Conservation (phyloP, 2,888 invertebrate species). For the Anagyrus pseudococci region DNA sequence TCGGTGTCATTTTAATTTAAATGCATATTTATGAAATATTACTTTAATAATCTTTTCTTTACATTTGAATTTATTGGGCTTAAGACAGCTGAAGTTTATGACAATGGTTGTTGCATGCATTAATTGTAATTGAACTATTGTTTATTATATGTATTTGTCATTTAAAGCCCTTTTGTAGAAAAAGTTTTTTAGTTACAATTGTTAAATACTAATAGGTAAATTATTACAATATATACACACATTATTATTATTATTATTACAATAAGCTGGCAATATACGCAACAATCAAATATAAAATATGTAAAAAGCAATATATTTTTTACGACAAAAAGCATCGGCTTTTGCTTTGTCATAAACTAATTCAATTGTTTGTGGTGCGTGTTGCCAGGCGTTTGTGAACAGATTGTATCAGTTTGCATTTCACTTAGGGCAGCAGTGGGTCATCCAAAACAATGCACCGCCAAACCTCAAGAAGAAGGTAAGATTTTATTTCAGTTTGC, state of each 20-base stretch:
- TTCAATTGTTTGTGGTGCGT: constrained; percentile 64
- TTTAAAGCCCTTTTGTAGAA: constrained; percentile 13
- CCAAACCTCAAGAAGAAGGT: constrained; percentile 73
- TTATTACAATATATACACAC: constrained; percentile 11
- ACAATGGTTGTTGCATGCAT: constrained; percentile 36
- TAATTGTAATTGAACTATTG: constrained; percentile 16
- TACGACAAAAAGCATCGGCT: constrained; percentile 42
- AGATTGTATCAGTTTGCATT: constrained; percentile 74
- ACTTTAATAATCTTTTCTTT: constrained; percentile 16
- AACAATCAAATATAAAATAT: constrained; percentile 26
- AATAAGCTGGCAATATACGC: constrained; percentile 39
- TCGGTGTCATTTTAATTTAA: background rate
- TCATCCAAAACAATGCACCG: constrained; percentile 67
- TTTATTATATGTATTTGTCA: constrained; percentile 12
- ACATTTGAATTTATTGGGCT: constrained; percentile 28
- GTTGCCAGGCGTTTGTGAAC: constrained; percentile 67
- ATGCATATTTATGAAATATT: constrained; percentile 9
- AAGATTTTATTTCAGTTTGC: constrained; percentile 48
- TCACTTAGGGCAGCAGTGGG: constrained; percentile 86
- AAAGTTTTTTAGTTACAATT: constrained; percentile 11
- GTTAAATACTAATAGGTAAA: background rate
- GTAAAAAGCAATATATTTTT: background rate
- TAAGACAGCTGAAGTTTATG: constrained; percentile 26
- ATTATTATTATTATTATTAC: constrained; percentile 11
- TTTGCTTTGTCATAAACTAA: constrained; percentile 59